Evolutionary conservation across 2,888 invertebrate species (phyloP).

Genomic region (Hyposoter didymator): DNA sequence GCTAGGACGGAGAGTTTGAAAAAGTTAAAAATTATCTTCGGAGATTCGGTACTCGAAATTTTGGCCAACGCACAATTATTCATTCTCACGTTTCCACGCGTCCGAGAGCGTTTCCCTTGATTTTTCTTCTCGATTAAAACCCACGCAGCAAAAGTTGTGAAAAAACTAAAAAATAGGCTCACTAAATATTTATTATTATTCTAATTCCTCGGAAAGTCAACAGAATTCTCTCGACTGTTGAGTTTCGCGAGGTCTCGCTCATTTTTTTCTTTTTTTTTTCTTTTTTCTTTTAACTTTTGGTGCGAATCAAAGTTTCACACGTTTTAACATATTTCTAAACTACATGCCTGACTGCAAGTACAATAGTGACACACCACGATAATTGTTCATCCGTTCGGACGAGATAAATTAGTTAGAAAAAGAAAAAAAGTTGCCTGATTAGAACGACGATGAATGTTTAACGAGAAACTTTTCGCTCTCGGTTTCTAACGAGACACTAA

Average conservation of each 20-base stretch:
- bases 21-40: neutral
- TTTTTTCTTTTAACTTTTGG: slow-evolving; percentile 5
- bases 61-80: slow-evolving; percentile 50
- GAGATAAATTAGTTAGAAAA: slow-evolving; percentile 1
- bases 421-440: neutral
- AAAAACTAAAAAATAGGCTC: neutral
- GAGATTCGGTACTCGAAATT: neutral
- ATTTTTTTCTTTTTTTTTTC: slow-evolving; percentile 12
- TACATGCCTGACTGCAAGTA: slow-evolving; percentile 6
- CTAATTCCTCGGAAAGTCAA: slow-evolving; percentile 4
- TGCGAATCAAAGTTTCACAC: neutral
- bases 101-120: slow-evolving; percentile 1
- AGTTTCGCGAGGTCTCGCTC: neutral
- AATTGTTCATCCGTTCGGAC: slow-evolving; percentile 5
- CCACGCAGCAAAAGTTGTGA: neutral
- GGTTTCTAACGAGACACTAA: neutral
- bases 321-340: slow-evolving; percentile 19
- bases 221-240: neutral
- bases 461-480: neutral
- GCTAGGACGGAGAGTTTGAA: neutral
- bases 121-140: neutral
- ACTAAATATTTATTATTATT: slow-evolving; percentile 8
- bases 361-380: slow-evolving; percentile 12
- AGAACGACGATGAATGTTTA: neutral
- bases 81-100: slow-evolving; percentile 8